Base-by-base conservation (phyloP, 30 jellyfish, hydroid and myxozoan species). In the Hydractinia symbiolongicarpus region DNA sequence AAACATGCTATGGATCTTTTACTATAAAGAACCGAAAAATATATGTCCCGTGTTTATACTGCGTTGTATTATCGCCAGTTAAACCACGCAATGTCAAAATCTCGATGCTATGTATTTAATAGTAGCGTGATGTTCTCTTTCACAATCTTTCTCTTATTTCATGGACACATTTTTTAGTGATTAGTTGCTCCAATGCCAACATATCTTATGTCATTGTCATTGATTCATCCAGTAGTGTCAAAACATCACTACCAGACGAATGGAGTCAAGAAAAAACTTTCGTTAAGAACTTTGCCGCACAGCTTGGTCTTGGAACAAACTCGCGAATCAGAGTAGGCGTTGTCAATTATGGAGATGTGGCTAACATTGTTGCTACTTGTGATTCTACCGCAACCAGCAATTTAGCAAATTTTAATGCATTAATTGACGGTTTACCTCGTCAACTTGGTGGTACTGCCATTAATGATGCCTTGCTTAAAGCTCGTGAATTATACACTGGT, bases 391-490 rank as follows among this genome's bases (percentile, higher is more conserved):
- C 44, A 4, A 74, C 61, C 20, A 50, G 20, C 51, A 74, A 53
- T n/a, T 13, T 64, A 6, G 74, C 19, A 0, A 50, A 21, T 74
- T 74, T 74, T 55, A n/a, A 50, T 19, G 30, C 5, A 0, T 17
- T 74, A 49, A 50, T 74, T 21, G 72, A 21, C 1, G 0, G 9
- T 55, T 55, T 74, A 49, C 83, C 73, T 49, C 72, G 72, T 50
- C 51, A 9, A 74, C 61, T 49, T 30, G 83, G 83, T 21, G 83
- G 83, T 13, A 74, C 83, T 6, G 83, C 83, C 9, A 74, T 50
- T 50, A 53, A 74, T 50, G 83, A 2, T 5, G 83, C 72, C 30
- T 67, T 74, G 8, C 54, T 74, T 11, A 10, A 5, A 50, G 83
- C 83, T 9, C 15, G 72, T 11, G 74, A 7, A 0, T 55, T 58